Conservation (phyloP, 2,888 invertebrate genomes). For the Chymomyza caudatula region DNA sequence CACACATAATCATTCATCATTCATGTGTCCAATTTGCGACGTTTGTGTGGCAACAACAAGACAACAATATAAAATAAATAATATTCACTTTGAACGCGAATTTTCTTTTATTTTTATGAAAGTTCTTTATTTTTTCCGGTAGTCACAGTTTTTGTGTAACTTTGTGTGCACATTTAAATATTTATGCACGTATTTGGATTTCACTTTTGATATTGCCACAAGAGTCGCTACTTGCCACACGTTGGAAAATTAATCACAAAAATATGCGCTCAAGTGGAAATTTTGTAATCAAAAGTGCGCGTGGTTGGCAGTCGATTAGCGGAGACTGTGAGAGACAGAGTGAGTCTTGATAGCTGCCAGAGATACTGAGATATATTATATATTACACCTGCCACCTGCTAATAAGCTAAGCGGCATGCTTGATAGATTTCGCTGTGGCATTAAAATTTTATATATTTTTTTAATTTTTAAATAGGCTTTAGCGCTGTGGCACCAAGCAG, state of each 20-base stretch:
- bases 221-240: conserved; percentile 16
- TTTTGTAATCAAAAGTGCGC: conserved; percentile 51
- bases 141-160: conserved; percentile 18
- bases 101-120: conserved; percentile 28
- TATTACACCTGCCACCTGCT: conserved; percentile 28
- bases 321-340: neutral
- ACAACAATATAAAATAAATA: conserved; percentile 21
- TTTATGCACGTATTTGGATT: conserved; percentile 34
- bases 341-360: neutral
- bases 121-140: neutral
- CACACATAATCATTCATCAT: conserved; percentile 61
- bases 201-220: neutral
- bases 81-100: conserved; percentile 61
- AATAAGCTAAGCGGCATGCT: conserved; percentile 49
- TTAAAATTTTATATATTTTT: conserved; percentile 65
- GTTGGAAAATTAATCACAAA: conserved; percentile 60
- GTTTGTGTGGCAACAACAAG: conserved; percentile 66
- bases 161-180: conserved; percentile 41
- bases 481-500: conserved; percentile 36
- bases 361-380: neutral
- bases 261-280: conserved; percentile 59
- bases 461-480: conserved; percentile 67
- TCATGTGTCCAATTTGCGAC: conserved; percentile 67
- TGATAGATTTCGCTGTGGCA: conserved; percentile 43
- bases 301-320: conserved; percentile 43